Conservation (phyloP, 1,140 invertebrate genomes). For the Drosophila auraria region DNA sequence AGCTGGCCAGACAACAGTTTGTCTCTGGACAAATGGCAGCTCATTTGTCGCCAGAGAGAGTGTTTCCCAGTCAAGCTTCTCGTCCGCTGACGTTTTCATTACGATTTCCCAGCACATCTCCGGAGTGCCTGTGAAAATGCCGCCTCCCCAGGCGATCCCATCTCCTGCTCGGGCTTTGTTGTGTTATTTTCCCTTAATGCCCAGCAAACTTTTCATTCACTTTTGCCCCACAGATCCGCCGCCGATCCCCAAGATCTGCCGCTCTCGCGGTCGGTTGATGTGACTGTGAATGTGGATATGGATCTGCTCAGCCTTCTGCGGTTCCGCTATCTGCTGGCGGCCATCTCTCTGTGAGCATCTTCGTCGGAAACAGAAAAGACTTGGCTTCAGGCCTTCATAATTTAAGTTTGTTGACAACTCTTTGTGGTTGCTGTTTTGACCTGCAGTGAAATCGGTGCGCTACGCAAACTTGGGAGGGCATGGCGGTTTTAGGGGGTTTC, state of each 20-base stretch:
- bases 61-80: conserved; percentile 39
- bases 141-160: conserved; percentile 51
- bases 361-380: conserved; percentile 58
- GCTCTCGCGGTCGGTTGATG: conserved; percentile 7
- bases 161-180: conserved; percentile 17
- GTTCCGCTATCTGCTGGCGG: conserved; percentile 54
- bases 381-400: conserved; percentile 74
- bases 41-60: conserved; percentile 53
- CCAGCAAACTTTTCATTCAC: conserved; percentile 68
- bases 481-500: not conserved
- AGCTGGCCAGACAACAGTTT: conserved; percentile 55
- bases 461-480: conserved; percentile 12
- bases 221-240: not conserved
- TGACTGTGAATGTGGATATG: conserved; percentile 26
- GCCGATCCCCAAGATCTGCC: conserved; percentile 5
- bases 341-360: conserved; percentile 69
- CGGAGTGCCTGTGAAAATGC: conserved; percentile 47
- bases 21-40: conserved; percentile 57
- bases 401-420: conserved; percentile 77
- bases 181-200: conserved; percentile 63
- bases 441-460: conserved; percentile 42
- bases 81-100: conserved; percentile 57
- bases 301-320: conserved; percentile 42
- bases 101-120: conserved; percentile 26
- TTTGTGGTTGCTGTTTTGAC: conserved; percentile 47